phyloP scores from a whole-genome alignment of 2,888 invertebrate genomes.

The Cataglyphis altisquamis region DNA sequence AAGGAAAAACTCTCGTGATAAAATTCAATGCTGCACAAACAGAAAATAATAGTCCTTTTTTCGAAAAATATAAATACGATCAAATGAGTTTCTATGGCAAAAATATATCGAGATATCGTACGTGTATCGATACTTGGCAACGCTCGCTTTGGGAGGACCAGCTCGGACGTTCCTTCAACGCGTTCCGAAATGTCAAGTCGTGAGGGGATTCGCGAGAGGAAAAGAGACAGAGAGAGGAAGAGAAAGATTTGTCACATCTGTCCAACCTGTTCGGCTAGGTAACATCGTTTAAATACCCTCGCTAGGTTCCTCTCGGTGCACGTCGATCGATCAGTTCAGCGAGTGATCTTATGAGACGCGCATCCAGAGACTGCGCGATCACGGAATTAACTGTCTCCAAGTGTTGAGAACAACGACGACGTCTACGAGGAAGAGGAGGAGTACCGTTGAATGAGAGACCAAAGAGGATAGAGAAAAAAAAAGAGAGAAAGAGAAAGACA shows the following conservation, averaged over 20 bases:
- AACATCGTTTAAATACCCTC: conserved; percentile 70
- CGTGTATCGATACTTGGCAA: not conserved
- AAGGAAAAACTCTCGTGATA: not conserved
- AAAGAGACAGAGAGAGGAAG: conserved; percentile 4
- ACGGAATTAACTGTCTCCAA: conserved; percentile 57
- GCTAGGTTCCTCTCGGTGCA: conserved; percentile 70
- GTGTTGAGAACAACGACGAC: conserved; percentile 44
- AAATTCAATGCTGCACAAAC: not conserved
- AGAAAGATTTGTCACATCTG: conserved; percentile 12
- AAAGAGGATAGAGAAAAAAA: conserved; percentile 36
- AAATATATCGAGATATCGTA: conserved; percentile 22
- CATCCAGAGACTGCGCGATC: conserved; percentile 36
- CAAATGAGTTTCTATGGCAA: conserved; percentile 41
- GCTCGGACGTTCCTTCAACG: conserved; percentile 67
- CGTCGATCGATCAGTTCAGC: conserved; percentile 42
- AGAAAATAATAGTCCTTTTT: not conserved
- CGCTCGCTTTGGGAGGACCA: conserved; percentile 51
- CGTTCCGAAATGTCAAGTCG: conserved; percentile 39
- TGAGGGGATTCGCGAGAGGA: not conserved
- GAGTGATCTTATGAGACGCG: conserved; percentile 47
- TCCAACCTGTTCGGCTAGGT: conserved; percentile 57
- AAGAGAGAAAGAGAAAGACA: conserved; percentile 21
- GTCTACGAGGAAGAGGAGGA: conserved; percentile 13
- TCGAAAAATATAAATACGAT: conserved; percentile 22
- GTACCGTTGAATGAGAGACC: conserved; percentile 6